A percentile compares a stretch with the other conserved stretches of the same genome.
These are phyloP conservation scores for Ictalurus punctatus DNA, from an alignment of 2,113 vertebrate species.

Conservation along the genomic window DNA sequence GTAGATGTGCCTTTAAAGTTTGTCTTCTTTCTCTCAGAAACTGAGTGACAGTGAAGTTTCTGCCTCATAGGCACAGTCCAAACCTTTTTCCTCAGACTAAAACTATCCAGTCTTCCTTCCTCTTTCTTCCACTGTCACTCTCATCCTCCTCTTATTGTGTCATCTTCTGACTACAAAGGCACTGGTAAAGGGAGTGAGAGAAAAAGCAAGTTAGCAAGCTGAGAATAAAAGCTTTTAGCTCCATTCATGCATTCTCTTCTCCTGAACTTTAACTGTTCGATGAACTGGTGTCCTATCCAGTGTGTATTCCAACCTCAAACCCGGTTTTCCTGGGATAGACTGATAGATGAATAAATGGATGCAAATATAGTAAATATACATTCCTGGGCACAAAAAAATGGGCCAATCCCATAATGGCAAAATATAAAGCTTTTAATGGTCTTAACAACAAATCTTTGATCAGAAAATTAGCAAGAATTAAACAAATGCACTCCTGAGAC, in stretches of 20 bases:
- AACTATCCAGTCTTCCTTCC: not conserved
- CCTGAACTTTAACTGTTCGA: not conserved
- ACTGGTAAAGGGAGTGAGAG: not conserved
- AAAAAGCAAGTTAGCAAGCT: not conserved
- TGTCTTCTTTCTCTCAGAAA: not conserved
- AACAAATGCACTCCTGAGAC: no score
- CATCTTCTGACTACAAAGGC: not conserved
- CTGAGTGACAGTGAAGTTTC: not conserved
- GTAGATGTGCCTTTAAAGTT: not conserved
- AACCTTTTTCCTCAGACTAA: not conserved
- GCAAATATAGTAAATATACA: no score
- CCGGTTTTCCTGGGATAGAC: not conserved
- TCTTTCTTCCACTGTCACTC: not conserved
- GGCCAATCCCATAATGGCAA: no score
- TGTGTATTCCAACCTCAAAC: not conserved
- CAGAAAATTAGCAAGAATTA: no score
- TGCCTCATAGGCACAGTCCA: not conserved
- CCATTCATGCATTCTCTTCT: not conserved
- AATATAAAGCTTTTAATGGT: no score
- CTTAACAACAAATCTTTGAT: no score
- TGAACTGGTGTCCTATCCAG: not conserved
- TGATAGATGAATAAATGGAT: not conserved
- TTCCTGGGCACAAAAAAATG: no score
- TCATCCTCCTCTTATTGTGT: not conserved
- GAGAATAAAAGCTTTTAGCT: not conserved